Evolutionary conservation across 2,113 vertebrate species (phyloP).

Genomic region (Oreocharis arfaki): DNA sequence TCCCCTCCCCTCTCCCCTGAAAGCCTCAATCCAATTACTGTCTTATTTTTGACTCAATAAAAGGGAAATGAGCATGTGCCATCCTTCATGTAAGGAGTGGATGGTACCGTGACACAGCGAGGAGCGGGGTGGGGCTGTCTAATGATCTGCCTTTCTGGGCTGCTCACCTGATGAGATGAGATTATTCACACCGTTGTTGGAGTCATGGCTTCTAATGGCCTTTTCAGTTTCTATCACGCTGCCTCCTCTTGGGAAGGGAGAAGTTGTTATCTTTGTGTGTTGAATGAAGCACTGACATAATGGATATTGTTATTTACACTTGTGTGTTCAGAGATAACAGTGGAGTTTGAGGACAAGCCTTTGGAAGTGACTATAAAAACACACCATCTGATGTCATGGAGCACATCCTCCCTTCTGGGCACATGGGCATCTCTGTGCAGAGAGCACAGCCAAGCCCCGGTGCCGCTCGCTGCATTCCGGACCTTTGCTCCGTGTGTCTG

Average conservation of each 20-base stretch:
- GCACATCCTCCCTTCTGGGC: background rate
- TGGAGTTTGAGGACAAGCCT: background rate
- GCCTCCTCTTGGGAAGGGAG: background rate
- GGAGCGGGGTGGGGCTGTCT: background rate
- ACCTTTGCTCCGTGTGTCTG: background rate
- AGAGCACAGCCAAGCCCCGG: background rate
- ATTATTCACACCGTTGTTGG: background rate
- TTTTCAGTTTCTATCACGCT: background rate
- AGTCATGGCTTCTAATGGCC: background rate
- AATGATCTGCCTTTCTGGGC: background rate
- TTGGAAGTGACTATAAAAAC: background rate
- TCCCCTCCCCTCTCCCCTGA: constrained; percentile 55
- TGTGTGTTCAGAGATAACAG: background rate
- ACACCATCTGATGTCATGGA: background rate
- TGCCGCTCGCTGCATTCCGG: background rate
- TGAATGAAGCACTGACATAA: background rate
- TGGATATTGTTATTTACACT: constrained; percentile 15
- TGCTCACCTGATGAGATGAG: background rate
- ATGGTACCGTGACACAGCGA: background rate
- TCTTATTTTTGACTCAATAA: constrained; percentile 76
- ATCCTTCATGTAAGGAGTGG: background rate
- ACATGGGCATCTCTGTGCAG: background rate
- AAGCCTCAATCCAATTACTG: constrained; percentile 82
- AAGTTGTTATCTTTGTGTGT: background rate
- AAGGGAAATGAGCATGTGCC: constrained; percentile 1